Evolutionary conservation across 2,888 invertebrate genomes (phyloP).

Genomic region (Hylaea fasciaria): DNA sequence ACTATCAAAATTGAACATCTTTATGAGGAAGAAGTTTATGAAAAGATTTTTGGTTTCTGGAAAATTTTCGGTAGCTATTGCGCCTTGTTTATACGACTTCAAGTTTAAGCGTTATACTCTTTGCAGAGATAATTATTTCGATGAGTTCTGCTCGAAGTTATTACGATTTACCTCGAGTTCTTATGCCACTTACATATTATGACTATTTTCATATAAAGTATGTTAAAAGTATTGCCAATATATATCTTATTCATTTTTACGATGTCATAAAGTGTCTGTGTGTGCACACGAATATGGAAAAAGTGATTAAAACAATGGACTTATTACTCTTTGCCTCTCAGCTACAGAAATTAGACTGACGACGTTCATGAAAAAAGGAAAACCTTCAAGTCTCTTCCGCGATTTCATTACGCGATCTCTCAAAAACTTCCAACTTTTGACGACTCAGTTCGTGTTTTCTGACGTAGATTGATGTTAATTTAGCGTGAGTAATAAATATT

Average conservation of each 20-base stretch:
- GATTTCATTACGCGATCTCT: conserved; percentile 64
- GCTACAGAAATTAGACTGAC: conserved; percentile 44
- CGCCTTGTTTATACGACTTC: not conserved
- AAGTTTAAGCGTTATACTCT: not conserved
- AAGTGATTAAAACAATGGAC: conserved; percentile 60
- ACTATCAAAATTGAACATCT: conserved; percentile 31
- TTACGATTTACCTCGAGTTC: too few relatives aligned
- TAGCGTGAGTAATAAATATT: conserved; percentile 54
- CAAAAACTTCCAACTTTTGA: conserved; percentile 63
- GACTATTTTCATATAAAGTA: too few relatives aligned
- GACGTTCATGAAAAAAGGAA: conserved; percentile 50
- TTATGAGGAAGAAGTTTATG: conserved; percentile 23
- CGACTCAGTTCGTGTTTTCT: conserved; percentile 59
- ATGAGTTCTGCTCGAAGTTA: too few relatives aligned
- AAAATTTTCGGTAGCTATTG: conserved; percentile 21
- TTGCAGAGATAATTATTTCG: not conserved
- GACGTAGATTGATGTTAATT: conserved; percentile 66
- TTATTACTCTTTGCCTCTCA: too few relatives aligned
- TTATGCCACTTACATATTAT: too few relatives aligned
- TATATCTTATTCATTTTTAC: too few relatives aligned
- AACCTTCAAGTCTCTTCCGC: conserved; percentile 49
- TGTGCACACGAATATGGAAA: not conserved
- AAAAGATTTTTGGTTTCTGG: conserved; percentile 11
- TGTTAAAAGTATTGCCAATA: too few relatives aligned
- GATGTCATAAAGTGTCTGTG: too few relatives aligned